Percentiles rank a stretch among this genome's conserved stretches.
These are phyloP conservation scores for Molorchus minor DNA, from an alignment of 2,888 invertebrate species.

Conservation along the genomic window DNA sequence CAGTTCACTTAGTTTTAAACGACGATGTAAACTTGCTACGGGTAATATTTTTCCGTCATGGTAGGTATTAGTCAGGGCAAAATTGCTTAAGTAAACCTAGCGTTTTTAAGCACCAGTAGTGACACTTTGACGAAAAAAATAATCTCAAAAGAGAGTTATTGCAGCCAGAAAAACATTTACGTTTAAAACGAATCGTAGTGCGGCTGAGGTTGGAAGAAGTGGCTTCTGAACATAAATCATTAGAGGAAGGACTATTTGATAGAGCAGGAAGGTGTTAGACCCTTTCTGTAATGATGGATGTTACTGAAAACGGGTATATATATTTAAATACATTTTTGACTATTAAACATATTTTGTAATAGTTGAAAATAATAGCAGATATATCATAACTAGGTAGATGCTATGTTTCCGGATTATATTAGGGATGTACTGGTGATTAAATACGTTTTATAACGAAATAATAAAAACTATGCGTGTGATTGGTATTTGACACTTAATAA, in stretches of 20 bases:
- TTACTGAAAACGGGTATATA: no score
- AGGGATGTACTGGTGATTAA: no score
- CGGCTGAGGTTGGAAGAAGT: background rate
- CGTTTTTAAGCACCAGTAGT: background rate
- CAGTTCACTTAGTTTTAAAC: background rate
- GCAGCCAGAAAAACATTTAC: background rate
- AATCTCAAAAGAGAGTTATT: slow-evolving; percentile 1
- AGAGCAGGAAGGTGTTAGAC: slow-evolving; percentile 13
- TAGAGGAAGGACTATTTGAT: slow-evolving; percentile 12
- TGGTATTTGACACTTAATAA: no score
- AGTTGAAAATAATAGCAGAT: no score
- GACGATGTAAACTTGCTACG: background rate
- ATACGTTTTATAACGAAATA: no score
- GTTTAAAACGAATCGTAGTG: background rate
- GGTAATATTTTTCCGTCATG: background rate
- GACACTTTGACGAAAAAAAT: background rate
- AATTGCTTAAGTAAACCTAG: background rate
- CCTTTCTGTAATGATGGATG: no score
- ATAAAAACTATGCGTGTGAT: no score
- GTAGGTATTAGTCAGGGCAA: background rate
- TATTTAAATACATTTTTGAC: no score
- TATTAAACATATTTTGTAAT: no score
- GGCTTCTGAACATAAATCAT: slow-evolving; percentile 14
- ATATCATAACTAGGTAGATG: no score
- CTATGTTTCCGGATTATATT: no score